A percentile compares a stretch with the other conserved stretches of the same genome.
Evolutionary conservation across 2,113 vertebrate species (phyloP).

Genomic region (cattle (Bos taurus)): ARS-UCD2.0 NC_037337.1:89424501-89425000

Average conservation of each 20-base stretch:
- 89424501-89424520: neutral
- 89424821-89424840: neutral
- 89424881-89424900: constrained; percentile 21
- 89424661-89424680: constrained; percentile 31
- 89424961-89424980: constrained; percentile 14
- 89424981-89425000: constrained; percentile 89
- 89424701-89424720: neutral
- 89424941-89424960: constrained; percentile 67
- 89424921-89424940: constrained; percentile 41
- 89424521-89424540: neutral
- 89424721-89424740: neutral
- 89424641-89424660: constrained; percentile 38
- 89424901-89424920: neutral
- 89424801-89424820: neutral
- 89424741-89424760: neutral
- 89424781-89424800: neutral
- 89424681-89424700: neutral
- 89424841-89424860: neutral
- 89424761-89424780: neutral
- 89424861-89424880: neutral
- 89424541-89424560: neutral
- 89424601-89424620: neutral
- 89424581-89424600: neutral
- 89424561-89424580: neutral
- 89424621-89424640: constrained; percentile 23